Evolutionary conservation across 2,113 vertebrate genomes (phyloP), one percentile per base, ranked within the genome.

Genomic region (Epinephelus lanceolatus): DNA sequence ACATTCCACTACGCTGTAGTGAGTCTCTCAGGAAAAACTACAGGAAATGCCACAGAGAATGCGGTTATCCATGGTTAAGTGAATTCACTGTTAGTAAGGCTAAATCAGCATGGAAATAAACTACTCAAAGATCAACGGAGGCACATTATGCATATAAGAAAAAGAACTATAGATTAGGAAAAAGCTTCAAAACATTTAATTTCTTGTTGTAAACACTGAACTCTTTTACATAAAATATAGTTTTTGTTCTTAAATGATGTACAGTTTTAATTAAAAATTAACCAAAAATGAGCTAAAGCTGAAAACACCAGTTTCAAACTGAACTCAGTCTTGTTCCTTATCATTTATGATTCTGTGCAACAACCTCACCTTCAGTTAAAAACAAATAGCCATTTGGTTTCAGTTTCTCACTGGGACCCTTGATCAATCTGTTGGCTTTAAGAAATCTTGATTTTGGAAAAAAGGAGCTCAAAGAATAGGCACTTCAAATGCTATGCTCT

Each of bases 191-290:
- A 72, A 59, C 2, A 33, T 51, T 69, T 70, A 21, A 67, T 55
- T 56, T 42, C 1, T 71, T 59, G 6, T 66, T 59, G 61, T 8
- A 84, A 84, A 84, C 33, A 59, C 40, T 21, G n/a, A 21, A 77
- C 42, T 77, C 11, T 11, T 51, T 51, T 11, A 83, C 6, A 61
- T 19, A 33, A 77, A 67, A 83, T 83, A 78, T 59, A 72, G 27
- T 52, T 70, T 61, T 0, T 69, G 0, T 21, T 83, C 30, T 67
- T 6, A 51, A 53, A 66, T 66, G 52, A 83, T 59, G 66, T 72
- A 71, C 42, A 83, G 47, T 55, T 79, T 10, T 53, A 14, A 21
- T 40, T 30, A 11, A 84, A 61, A 73, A 45, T 8, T 0, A 72
- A 52, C 33, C 18, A 23, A 42, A 30, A 79, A 45, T 2, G 11